phyloP scores from a whole-genome alignment of 2,113 vertebrate species.

The Beaufortia kweichowensis region DNA sequence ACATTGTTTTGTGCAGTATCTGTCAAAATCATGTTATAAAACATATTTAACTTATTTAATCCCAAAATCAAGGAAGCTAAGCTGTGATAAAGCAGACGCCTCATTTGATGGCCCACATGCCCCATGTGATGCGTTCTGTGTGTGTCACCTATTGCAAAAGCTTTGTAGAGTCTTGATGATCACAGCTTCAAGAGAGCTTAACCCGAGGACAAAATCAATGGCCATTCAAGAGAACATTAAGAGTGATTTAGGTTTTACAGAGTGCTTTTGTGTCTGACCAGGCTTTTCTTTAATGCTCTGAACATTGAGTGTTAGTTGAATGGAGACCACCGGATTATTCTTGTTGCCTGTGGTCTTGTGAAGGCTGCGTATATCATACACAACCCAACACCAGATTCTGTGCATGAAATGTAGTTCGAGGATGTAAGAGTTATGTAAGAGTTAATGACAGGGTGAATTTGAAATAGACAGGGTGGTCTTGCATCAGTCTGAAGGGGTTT shows the following conservation, averaged over 20 bases:
- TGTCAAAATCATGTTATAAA: neutral
- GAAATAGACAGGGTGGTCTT: no score
- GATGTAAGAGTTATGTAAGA: no score
- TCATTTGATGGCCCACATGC: neutral
- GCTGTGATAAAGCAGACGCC: neutral
- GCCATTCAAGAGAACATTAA: constrained; percentile 46
- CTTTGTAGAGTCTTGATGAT: constrained; percentile 26
- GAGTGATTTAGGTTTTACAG: constrained; percentile 50
- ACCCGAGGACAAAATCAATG: constrained; percentile 49
- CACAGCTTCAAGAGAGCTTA: constrained; percentile 30
- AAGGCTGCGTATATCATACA: neutral
- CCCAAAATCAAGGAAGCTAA: no score
- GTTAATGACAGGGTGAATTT: no score
- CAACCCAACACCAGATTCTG: no score
- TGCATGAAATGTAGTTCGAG: no score
- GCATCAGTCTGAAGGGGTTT: no score
- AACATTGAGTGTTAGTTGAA: neutral
- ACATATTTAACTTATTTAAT: neutral
- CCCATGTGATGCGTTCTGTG: neutral
- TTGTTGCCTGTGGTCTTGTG: neutral
- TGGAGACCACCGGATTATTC: constrained; percentile 4
- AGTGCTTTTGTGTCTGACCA: constrained; percentile 18
- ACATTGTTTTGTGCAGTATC: neutral
- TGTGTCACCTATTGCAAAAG: constrained; percentile 16
- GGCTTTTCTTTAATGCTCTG: constrained; percentile 7